Evolutionary conservation across 2,797 vertebrate species (phyloP), one percentile per base, ranked within the genome.

Genomic region (Okamejei kenojei): DNA sequence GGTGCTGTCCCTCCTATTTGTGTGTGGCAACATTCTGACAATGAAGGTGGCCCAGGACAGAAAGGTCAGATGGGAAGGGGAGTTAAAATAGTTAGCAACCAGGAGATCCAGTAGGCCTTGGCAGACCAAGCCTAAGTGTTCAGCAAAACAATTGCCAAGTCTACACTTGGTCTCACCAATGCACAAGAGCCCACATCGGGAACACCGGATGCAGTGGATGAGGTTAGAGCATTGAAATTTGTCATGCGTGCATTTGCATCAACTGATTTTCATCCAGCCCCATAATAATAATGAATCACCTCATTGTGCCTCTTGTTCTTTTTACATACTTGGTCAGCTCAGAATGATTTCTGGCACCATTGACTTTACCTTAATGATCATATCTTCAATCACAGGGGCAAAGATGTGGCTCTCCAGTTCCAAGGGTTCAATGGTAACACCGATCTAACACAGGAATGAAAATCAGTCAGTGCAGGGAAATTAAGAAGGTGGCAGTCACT

Each of bases 371-470:
- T 99, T 99, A 93, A 99, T 94, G 95, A 99, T 97, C 98, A 99
- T 98, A 94, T 98, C 97, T 96, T 99, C 98, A 1, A 99, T 95
- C 32, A 97, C 97, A 0, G 98, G 98, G 0, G 97, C 97, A 45
- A 98, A 99, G 93, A 99, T 95, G 3, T 98, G 98, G 95, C 96
- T 98, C 93, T 99, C 97, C 94, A 99, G 96, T 86, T 98, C 98
- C 93, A 98, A 96, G 0, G 98, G 98, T 95, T 98, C 98, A 95
- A 99, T 97, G 93, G 96, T 96, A 94, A 98, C 96, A 0, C 99
- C 98, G 45, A 99, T 98, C 99, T 99, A 95, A 93, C 95, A 94
- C 6, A 84, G 0, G 10, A 94, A 61, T 63, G 35, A 65, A 77
- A n/a, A 26, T 26, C 10, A 78, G 77, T 35, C n/a, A 78, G 77